A percentile compares a stretch with the other conserved stretches of the same genome.
phyloP scores from a whole-genome alignment of 2,888 invertebrate species.

The Leucophenga montana region DNA sequence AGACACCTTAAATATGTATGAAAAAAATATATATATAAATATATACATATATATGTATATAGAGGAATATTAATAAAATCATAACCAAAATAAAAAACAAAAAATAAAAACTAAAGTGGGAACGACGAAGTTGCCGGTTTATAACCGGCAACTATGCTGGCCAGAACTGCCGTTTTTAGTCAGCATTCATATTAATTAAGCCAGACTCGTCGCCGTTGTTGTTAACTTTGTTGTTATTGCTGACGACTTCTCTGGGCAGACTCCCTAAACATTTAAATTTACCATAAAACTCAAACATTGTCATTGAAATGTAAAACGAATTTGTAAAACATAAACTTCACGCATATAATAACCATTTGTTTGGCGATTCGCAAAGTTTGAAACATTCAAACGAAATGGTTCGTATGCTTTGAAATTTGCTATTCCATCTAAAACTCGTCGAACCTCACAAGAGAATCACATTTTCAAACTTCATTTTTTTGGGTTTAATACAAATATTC shows the following conservation, averaged over 20 bases:
- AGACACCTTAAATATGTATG: conserved; percentile 6
- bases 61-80: conserved; percentile 16
- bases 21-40: neutral
- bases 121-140: too few relatives aligned
- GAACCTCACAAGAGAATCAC: too few relatives aligned
- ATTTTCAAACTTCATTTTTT: too few relatives aligned
- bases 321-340: conserved; percentile 8
- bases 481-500: too few relatives aligned
- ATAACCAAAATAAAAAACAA: conserved; percentile 26
- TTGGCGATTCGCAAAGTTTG: neutral
- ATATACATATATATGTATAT: too few relatives aligned
- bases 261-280: conserved; percentile 1
- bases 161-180: conserved; percentile 5
- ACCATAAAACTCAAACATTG: conserved; percentile 9
- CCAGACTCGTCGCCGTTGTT: neutral
- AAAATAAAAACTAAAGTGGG: neutral
- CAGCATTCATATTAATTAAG: conserved; percentile 6
- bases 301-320: conserved; percentile 14
- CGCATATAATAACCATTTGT: neutral
- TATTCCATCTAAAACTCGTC: neutral
- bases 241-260: neutral
- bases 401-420: neutral
- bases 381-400: conserved; percentile 2
- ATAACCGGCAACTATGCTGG: neutral
- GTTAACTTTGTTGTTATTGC: too few relatives aligned